Evolutionary conservation across 2,113 vertebrate species (phyloP), one percentile per base, ranked within the genome.

Genomic region (Falcunculus frontatus): DNA sequence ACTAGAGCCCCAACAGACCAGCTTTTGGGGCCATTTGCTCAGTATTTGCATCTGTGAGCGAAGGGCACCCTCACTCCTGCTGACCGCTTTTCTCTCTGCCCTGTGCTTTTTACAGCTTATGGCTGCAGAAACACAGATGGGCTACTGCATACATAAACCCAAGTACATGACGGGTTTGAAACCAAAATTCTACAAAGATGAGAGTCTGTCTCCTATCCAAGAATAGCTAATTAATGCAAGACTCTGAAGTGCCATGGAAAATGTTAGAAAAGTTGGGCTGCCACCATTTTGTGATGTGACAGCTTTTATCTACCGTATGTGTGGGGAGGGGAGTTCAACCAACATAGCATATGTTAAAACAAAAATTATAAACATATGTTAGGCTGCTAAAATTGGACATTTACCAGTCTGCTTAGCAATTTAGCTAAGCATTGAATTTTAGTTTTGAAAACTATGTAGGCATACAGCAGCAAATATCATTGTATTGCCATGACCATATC

Each of bases 321-420:
- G 96, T 93, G 76, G 93, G 83, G 92, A 96, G 90, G 95, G 84
- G 91, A 95, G 95, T 96, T 96, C 92, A 94, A 96, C 91, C 85
- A 96, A 88, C 91, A 94, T 74, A 96, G 62, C 95, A 97, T 97
- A 96, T 96, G 93, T 89, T 95, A 92, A 96, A 97, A 96, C 87
- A 96, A 97, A 97, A 96, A 92, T 90, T 62, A 97, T 90, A 96
- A 97, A 95, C 95, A 97, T 96, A 97, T 96, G 95, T 56, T 93
- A 94, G 72, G 84, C 90, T 96, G 94, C 96, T 97, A 97, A 97
- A 97, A 96, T 97, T 96, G 92, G 96, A 95, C 91, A 92, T 95
- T 91, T 96, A 94, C 95, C 95, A 97, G 87, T 77, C 85, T 96
- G 91, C 91, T 91, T 83, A 94, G 93, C 91, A 93, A 96, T 97